Evolutionary conservation across 2,113 vertebrate genomes (phyloP).

Genomic region (Toxostoma redivivum): DNA sequence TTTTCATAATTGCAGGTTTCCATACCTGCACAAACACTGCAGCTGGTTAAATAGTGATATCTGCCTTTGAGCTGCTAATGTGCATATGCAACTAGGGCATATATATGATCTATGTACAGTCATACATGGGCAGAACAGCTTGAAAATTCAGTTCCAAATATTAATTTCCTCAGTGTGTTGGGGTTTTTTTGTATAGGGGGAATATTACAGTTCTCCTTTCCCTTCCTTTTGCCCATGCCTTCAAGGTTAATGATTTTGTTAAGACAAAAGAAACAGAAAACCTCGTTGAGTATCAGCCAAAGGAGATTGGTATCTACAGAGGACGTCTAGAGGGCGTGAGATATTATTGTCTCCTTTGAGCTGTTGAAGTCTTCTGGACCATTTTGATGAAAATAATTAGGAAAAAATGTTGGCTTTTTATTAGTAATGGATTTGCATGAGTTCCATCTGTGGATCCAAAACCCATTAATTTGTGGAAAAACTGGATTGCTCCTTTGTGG

Average conservation of each 20-base stretch:
- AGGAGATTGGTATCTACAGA: background rate
- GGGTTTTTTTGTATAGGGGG: background rate
- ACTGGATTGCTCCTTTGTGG: background rate
- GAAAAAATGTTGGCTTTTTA: background rate
- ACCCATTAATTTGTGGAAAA: background rate
- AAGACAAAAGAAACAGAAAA: slow-evolving; percentile 43
- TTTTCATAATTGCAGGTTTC: background rate
- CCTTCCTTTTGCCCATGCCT: background rate
- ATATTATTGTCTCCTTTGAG: slow-evolving; percentile 17
- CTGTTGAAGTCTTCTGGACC: background rate
- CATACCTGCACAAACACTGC: background rate
- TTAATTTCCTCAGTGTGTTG: background rate
- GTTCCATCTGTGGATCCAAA: background rate
- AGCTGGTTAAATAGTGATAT: background rate
- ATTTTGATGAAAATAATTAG: background rate
- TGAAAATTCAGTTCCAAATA: background rate
- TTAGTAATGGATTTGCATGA: background rate
- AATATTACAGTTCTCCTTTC: background rate
- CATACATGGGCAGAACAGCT: background rate
- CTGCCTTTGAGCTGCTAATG: background rate
- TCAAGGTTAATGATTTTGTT: slow-evolving; percentile 48
- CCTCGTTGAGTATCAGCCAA: background rate
- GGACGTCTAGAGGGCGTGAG: background rate
- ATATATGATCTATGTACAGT: background rate
- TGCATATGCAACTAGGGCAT: background rate